phyloP scores from a whole-genome alignment of 2,113 vertebrate species.

The Acrocephalus kingi region DNA sequence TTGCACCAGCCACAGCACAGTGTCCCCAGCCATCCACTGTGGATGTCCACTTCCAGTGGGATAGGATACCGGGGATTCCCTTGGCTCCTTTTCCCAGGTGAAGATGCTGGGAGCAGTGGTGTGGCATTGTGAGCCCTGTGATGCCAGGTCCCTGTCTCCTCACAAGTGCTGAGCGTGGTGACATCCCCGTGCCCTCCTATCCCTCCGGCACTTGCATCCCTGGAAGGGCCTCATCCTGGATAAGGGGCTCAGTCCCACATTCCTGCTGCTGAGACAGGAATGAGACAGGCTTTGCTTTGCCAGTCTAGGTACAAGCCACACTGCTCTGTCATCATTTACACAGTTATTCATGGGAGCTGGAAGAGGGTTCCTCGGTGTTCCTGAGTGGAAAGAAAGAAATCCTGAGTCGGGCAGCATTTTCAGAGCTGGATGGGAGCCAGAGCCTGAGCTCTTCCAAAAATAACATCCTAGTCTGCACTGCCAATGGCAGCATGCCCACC shows the following conservation, averaged over 20 bases:
- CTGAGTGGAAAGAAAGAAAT: not conserved
- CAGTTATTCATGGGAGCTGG: not conserved
- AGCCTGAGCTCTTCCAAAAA: not conserved
- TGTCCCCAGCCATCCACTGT: not conserved
- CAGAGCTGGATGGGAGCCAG: not conserved
- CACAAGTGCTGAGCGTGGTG: not conserved
- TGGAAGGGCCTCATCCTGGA: not conserved
- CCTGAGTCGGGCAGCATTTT: not conserved
- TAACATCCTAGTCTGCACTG: not conserved
- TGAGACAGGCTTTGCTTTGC: not conserved
- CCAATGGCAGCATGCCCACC: not conserved
- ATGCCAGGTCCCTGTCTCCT: not conserved
- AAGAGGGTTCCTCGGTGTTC: not conserved
- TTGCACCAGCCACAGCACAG: not conserved
- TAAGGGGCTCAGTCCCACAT: not conserved
- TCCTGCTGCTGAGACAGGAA: not conserved
- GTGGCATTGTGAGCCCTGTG: not conserved
- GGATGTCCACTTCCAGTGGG: not conserved
- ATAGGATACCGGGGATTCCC: not conserved
- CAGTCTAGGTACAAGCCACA: not conserved
- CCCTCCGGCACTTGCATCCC: fast-evolving
- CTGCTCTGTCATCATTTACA: not conserved
- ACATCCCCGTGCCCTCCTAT: not conserved
- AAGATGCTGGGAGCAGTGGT: not conserved
- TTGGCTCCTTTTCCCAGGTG: not conserved